These are phyloP conservation scores for Anas platyrhynchos DNA, from an alignment of 2,113 vertebrate species.

Conservation along the genomic window DNA sequence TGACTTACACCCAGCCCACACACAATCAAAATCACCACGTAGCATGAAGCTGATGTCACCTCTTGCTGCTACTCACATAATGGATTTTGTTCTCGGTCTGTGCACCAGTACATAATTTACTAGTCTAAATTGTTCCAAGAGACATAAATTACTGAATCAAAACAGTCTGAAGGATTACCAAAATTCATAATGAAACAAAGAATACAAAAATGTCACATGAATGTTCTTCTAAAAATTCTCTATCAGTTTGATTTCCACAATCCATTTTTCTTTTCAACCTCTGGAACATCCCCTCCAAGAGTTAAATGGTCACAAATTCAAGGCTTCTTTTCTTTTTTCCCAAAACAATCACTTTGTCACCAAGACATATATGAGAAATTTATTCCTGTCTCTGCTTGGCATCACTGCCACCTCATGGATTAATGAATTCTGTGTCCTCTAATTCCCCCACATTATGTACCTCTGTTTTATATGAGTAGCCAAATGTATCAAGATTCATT, in stretches of 20 bases:
- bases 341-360: slow-evolving; percentile 53
- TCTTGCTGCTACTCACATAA: neutral
- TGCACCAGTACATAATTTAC: neutral
- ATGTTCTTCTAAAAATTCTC: neutral
- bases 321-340: slow-evolving; percentile 42
- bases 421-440: slow-evolving; percentile 75
- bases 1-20: slow-evolving; percentile 1
- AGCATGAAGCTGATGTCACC: slow-evolving; percentile 30
- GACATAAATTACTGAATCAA: neutral
- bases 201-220: neutral
- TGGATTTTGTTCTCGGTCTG: neutral
- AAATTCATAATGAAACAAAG: neutral
- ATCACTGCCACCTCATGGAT: slow-evolving; percentile 74
- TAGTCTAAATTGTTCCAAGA: neutral
- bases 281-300: neutral
- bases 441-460: slow-evolving; percentile 63
- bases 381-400: slow-evolving; percentile 65
- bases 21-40: slow-evolving; percentile 14
- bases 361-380: slow-evolving; percentile 52
- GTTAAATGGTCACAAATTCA: slow-evolving; percentile 20
- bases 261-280: slow-evolving; percentile 23
- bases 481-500: slow-evolving; percentile 76
- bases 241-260: neutral
- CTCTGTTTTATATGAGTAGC: slow-evolving; percentile 62
- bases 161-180: neutral